Evolutionary conservation across 2,113 vertebrate species (phyloP).

Genomic region (Pandion haliaetus): DNA sequence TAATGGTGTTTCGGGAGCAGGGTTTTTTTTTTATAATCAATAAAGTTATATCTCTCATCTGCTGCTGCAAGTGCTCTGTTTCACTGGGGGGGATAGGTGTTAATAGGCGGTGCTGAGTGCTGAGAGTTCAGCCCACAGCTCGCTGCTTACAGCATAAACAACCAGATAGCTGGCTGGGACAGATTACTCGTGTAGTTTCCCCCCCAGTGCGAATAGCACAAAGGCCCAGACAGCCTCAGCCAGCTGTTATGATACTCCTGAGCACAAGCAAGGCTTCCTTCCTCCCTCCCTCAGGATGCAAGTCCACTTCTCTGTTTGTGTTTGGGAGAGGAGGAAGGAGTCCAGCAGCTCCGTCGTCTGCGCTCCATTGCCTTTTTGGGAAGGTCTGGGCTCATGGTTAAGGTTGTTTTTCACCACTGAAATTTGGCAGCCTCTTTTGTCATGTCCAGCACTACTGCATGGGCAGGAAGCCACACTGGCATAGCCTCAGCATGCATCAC

Average conservation of each 20-base stretch:
- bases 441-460: fast-evolving
- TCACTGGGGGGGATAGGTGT: not conserved
- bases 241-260: not conserved
- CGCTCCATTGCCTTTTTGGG: fast-evolving
- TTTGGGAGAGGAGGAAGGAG: conserved; percentile 46
- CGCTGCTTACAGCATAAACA: not conserved
- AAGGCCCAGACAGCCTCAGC: not conserved
- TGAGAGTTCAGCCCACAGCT: not conserved
- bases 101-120: not conserved
- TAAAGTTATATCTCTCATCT: not conserved
- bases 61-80: not conserved
- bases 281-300: conserved; percentile 32
- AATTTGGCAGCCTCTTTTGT: not conserved
- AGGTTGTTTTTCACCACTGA: not conserved
- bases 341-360: not conserved
- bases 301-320: conserved; percentile 3
- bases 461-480: not conserved
- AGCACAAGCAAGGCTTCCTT: conserved; percentile 25
- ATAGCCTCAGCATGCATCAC: not conserved
- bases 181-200: not conserved
- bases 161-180: not conserved
- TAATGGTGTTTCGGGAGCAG: not conserved
- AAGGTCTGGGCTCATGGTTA: not conserved
- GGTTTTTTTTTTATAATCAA: not conserved
- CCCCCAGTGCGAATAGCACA: not conserved